Evolutionary conservation across 92 coral and sea anemone genomes (phyloP).

Genomic region (Hydrozoanthus gracilis): DNA sequence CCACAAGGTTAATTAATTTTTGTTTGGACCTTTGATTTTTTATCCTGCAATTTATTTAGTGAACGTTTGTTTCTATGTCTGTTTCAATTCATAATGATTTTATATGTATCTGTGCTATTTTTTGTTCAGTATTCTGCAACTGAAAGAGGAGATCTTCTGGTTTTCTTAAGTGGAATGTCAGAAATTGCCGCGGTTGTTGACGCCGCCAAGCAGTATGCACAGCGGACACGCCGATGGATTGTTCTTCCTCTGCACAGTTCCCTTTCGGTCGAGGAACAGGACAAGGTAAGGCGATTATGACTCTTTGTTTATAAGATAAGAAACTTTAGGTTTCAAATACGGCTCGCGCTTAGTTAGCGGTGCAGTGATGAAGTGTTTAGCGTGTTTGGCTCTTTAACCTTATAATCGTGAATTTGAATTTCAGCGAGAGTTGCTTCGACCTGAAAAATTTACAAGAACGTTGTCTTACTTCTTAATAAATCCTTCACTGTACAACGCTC

Average conservation of each 20-base stretch:
- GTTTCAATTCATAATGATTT: background rate
- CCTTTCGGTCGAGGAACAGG: conserved; percentile 98
- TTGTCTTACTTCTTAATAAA: too few relatives aligned
- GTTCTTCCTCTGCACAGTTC: conserved; percentile 95
- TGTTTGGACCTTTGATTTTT: too few relatives aligned
- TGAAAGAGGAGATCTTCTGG: conserved; percentile 94
- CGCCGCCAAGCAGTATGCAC: conserved; percentile 98
- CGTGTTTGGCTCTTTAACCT: too few relatives aligned
- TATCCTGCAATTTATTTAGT: background rate
- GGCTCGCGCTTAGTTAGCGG: background rate
- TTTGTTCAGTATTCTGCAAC: conserved; percentile 74
- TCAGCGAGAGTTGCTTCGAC: too few relatives aligned
- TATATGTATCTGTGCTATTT: too few relatives aligned
- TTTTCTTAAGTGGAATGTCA: conserved; percentile 95
- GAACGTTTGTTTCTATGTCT: background rate
- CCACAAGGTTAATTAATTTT: conserved; percentile 88
- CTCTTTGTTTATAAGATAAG: background rate
- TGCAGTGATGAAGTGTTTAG: too few relatives aligned
- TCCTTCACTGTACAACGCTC: too few relatives aligned
- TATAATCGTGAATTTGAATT: too few relatives aligned
- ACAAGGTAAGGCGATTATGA: conserved; percentile 63
- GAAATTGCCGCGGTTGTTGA: conserved; percentile 96
- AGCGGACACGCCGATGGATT: conserved; percentile 95
- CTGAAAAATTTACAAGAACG: too few relatives aligned
- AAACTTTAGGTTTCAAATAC: background rate